A percentile compares a stretch with the other conserved stretches of the same genome.
Conservation (phyloP, 2,888 invertebrate genomes). For the Mesorhabditis sp. region DNA sequence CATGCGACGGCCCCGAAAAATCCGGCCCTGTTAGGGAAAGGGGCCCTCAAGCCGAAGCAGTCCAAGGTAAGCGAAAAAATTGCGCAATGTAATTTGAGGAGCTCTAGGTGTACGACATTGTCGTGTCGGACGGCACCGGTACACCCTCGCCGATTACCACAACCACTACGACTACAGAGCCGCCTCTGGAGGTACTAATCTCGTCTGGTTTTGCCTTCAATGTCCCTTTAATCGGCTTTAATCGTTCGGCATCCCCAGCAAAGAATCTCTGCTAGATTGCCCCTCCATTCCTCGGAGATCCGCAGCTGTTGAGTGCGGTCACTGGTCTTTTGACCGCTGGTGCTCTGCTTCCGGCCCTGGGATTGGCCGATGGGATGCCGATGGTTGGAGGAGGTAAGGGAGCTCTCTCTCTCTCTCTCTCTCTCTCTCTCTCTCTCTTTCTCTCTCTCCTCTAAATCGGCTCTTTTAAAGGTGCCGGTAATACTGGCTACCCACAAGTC, state of each 20-base stretch:
- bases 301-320: slow-evolving; percentile 3
- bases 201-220: neutral
- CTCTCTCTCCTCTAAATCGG: no score
- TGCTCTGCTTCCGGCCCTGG: neutral
- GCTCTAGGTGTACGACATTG: slow-evolving; percentile 1
- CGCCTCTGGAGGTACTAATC: neutral
- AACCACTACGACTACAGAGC: neutral
- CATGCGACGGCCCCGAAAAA: neutral
- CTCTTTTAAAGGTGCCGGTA: no score
- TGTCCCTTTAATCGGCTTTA: neutral
- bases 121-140: neutral
- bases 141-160: neutral
- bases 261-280: neutral
- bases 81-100: neutral
- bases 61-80: neutral
- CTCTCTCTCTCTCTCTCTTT: no score
- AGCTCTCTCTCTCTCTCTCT: no score
- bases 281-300: neutral
- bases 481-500: no score
- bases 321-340: neutral
- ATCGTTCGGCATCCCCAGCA: neutral
- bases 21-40: neutral
- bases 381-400: neutral
- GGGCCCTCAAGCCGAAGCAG: neutral
- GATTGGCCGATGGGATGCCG: neutral